phyloP scores from a whole-genome alignment of 2,113 vertebrate genomes.

The Cyrtonyx montezumae region DNA sequence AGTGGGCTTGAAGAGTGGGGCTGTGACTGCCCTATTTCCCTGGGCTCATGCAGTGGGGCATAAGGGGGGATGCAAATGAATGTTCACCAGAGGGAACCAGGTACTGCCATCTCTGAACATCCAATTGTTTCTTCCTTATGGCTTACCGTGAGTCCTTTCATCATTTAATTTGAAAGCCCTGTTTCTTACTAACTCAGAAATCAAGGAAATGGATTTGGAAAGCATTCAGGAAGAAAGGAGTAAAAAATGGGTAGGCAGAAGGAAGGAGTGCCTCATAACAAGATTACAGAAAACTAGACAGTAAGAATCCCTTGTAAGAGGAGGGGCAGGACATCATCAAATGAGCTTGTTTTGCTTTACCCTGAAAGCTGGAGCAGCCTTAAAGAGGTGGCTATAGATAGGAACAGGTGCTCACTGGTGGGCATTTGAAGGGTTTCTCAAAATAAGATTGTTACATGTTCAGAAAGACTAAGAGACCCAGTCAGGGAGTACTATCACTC shows the following conservation, averaged over 20 bases:
- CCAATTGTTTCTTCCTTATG: not conserved
- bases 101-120: not conserved
- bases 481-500: not conserved
- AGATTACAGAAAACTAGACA: not conserved
- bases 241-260: not conserved
- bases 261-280: not conserved
- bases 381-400: not conserved
- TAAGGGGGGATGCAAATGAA: accelerated
- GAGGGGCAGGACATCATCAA: not conserved
- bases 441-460: not conserved
- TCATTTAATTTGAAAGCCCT: not conserved
- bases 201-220: not conserved
- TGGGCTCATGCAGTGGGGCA: not conserved
- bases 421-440: not conserved
- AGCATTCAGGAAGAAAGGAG: not conserved
- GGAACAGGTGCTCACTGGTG: not conserved
- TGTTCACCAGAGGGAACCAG: not conserved
- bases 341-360: not conserved
- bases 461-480: not conserved
- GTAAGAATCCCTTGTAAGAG: not conserved
- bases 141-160: not conserved
- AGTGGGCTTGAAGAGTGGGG: not conserved
- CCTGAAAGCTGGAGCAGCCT: not conserved
- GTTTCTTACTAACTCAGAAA: not conserved
- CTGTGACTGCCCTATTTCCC: accelerated